Conservation (phyloP, 2,797 vertebrate genomes). For the Poecile montanus region DNA sequence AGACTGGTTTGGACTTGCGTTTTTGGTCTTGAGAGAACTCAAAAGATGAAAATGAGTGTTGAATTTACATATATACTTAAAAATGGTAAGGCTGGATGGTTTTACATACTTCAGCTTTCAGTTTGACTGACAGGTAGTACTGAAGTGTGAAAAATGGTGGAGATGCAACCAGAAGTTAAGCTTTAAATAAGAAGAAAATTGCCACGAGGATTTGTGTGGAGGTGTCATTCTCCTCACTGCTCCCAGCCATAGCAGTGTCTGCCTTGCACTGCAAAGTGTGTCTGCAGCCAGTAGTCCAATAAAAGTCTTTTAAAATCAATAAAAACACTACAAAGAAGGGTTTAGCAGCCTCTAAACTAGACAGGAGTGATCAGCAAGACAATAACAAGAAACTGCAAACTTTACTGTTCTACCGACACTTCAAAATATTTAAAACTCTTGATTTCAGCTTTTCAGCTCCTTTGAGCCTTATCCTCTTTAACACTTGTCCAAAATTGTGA, state of each 20-base stretch:
- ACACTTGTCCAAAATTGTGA: not conserved
- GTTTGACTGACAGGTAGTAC: not conserved
- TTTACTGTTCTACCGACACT: not conserved
- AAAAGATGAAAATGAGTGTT: not conserved
- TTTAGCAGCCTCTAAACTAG: not conserved
- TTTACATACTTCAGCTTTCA: not conserved
- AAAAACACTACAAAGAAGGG: not conserved
- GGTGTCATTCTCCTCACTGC: slow-evolving; percentile 18
- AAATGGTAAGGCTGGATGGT: not conserved
- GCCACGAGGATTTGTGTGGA: not conserved
- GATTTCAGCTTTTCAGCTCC: not conserved
- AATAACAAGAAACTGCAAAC: not conserved
- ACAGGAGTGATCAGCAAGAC: not conserved
- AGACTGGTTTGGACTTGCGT: not conserved
- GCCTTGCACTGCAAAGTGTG: not conserved
- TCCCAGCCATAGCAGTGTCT: not conserved
- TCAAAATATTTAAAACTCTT: not conserved
- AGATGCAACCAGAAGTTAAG: slow-evolving; percentile 47
- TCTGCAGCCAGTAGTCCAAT: not conserved
- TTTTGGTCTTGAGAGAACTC: not conserved
- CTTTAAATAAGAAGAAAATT: slow-evolving; percentile 31
- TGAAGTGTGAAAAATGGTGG: slow-evolving; percentile 21
- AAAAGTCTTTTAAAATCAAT: not conserved
- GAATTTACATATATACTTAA: not conserved
- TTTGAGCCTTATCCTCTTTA: not conserved